A percentile compares a stretch with the other conserved stretches of the same genome.
phyloP scores from a whole-genome alignment of 2,888 invertebrate species.

The Gymnocheta viridis region DNA sequence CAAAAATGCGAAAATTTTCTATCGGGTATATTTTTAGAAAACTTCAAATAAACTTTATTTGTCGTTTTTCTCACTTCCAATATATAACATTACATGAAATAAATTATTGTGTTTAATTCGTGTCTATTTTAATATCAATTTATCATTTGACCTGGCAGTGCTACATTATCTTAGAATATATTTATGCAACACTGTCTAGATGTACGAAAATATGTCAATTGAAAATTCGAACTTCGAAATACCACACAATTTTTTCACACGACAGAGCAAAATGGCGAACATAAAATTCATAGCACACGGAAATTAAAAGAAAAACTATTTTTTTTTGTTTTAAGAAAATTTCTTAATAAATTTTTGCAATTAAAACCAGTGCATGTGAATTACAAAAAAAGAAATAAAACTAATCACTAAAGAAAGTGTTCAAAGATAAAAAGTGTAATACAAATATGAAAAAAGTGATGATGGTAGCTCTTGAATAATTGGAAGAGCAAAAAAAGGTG shows the following conservation, averaged over 20 bases:
- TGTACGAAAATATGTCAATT: constrained; percentile 64
- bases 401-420: constrained; percentile 69
- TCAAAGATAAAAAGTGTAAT: constrained; percentile 31
- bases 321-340: constrained; percentile 68
- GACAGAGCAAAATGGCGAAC: constrained; percentile 72
- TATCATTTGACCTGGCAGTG: constrained; percentile 12
- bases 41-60: too few species aligned
- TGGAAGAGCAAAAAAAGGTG: constrained; percentile 53
- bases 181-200: constrained; percentile 24
- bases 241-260: constrained; percentile 69
- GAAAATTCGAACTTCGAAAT: constrained; percentile 63
- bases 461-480: constrained; percentile 39
- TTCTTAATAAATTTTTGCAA: constrained; percentile 55
- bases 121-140: too few species aligned
- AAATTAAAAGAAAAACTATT: constrained; percentile 66
- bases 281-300: constrained; percentile 69
- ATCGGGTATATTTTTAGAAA: too few species aligned
- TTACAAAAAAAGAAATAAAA: constrained; percentile 42
- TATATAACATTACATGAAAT: too few species aligned
- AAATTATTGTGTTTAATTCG: too few species aligned
- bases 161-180: neutral
- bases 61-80: too few species aligned
- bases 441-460: constrained; percentile 24
- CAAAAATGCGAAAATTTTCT: too few species aligned
- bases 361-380: constrained; percentile 46